Base-by-base conservation (phyloP, 2,113 vertebrate species). In the Gadus chalcogrammus region DNA sequence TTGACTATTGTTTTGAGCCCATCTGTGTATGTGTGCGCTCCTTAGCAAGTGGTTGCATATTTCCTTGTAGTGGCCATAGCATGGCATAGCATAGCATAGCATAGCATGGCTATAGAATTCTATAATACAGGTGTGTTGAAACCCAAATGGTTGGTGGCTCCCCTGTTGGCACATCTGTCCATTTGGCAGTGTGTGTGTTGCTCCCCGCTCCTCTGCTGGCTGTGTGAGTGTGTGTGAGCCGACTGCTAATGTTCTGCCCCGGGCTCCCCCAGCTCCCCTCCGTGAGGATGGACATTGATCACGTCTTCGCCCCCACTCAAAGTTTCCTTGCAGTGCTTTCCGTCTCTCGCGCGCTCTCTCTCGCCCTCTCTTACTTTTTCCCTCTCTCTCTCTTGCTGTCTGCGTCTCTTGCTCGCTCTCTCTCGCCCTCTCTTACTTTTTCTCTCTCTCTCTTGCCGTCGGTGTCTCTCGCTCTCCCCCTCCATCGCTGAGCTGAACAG, bases 221-320 rank as follows among this genome's bases (percentile, higher is more conserved):
- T 18, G 16, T 48, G 63, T 52, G 58, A 79, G 77, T 80, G 78
- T 61, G 18, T 61, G 28, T 4, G 27, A 12, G 11, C 56, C 35
- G 84, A 84, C 77, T 81, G 20, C 72, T 66, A 85, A 87, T 64
- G 60, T 68, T 66, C 38, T 59, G 52, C 65, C 78, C 16, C 15
- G 53, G 68, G 65, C 72, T 72, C 64, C 65, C 70, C 17, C 48
- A 62, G 24, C 28, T 63, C n/a, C 64, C 13, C 58, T 60, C 22
- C 0, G 15, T 28, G 63, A n/a, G 15, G 61, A 56, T 63, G 38
- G 63, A 72, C 72, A 28, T 66, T 16, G 61, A 61, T 48, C 68
- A 72, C 63, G 38, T 53, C 35, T 2, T 35, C 48, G 20, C 1
- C 20, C 16, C 42, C 70, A 67, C 64, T 74, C 59, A 60, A 7